phyloP scores from a whole-genome alignment of 1,140 invertebrate genomes.

The Hydropsyche tenuis region DNA sequence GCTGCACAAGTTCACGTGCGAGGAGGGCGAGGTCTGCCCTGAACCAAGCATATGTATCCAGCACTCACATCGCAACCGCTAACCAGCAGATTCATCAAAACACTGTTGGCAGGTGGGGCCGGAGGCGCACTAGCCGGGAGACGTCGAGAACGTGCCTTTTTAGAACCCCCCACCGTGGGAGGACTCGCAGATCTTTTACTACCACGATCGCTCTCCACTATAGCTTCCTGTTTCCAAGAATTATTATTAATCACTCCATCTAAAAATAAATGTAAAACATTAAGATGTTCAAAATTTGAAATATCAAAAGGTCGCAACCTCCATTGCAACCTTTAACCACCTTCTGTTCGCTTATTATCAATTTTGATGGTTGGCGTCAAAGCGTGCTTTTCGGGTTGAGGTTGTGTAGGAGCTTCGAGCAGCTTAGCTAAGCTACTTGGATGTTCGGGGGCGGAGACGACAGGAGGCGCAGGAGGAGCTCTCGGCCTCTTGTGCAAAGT shows the following conservation, averaged over 20 bases:
- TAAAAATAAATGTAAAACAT: background rate
- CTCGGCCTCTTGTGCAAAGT: conserved; percentile 50
- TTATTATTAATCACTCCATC: background rate
- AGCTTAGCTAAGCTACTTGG: background rate
- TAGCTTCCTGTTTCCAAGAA: background rate
- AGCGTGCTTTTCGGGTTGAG: background rate
- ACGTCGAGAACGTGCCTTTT: conserved; percentile 54
- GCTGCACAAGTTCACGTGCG: conserved; percentile 51
- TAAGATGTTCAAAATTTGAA: no score
- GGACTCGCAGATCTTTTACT: conserved; percentile 26
- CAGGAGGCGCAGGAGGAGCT: background rate
- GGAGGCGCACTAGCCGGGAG: conserved; percentile 55
- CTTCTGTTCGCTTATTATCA: background rate
- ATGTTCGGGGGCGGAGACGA: background rate
- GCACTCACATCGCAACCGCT: conserved; percentile 91
- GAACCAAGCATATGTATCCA: conserved; percentile 84
- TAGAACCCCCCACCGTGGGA: conserved; percentile 4
- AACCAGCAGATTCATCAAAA: conserved; percentile 89
- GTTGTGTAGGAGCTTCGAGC: conserved; percentile 3
- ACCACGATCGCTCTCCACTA: background rate
- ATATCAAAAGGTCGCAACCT: no score
- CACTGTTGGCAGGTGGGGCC: conserved; percentile 70
- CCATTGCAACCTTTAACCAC: background rate
- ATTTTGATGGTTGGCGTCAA: background rate
- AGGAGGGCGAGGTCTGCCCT: conserved; percentile 63